Conservation (phyloP, 2,888 invertebrate species). For the Augochlorella aurata region DNA sequence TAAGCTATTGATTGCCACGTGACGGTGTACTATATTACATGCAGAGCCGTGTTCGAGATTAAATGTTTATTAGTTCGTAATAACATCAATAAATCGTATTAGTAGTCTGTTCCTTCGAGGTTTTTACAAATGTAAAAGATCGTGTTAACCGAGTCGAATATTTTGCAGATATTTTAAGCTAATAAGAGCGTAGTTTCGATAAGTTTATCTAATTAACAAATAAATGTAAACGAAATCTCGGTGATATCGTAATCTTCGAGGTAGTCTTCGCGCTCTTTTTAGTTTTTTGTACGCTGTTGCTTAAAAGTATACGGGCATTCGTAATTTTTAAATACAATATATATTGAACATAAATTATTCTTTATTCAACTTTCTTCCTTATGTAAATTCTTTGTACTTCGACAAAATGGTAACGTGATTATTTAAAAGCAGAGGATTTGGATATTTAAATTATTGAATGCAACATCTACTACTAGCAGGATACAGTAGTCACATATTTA, state of each 20-base stretch:
- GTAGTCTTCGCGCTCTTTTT: not conserved
- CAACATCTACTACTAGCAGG: not conserved
- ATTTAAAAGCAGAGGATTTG: too few species aligned
- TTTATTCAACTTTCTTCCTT: too few species aligned
- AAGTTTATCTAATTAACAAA: not conserved
- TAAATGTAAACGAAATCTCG: not conserved
- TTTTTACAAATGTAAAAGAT: not conserved
- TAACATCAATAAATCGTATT: not conserved
- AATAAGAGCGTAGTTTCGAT: not conserved
- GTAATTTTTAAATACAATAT: not conserved
- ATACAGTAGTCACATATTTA: not conserved
- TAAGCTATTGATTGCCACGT: slow-evolving; percentile 37
- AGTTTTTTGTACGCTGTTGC: not conserved
- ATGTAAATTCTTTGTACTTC: not conserved
- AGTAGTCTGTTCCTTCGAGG: not conserved
- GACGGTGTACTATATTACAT: not conserved
- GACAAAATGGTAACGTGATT: not conserved
- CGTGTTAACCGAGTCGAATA: not conserved
- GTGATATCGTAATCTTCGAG: not conserved
- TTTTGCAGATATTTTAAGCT: not conserved
- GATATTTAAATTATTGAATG: too few species aligned
- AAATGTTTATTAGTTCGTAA: not conserved
- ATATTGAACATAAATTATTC: not conserved
- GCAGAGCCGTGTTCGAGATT: not conserved
- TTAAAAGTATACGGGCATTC: not conserved